These are phyloP conservation scores for Mythimna impura DNA, from an alignment of 2,888 invertebrate genomes.

Conservation along the genomic window DNA sequence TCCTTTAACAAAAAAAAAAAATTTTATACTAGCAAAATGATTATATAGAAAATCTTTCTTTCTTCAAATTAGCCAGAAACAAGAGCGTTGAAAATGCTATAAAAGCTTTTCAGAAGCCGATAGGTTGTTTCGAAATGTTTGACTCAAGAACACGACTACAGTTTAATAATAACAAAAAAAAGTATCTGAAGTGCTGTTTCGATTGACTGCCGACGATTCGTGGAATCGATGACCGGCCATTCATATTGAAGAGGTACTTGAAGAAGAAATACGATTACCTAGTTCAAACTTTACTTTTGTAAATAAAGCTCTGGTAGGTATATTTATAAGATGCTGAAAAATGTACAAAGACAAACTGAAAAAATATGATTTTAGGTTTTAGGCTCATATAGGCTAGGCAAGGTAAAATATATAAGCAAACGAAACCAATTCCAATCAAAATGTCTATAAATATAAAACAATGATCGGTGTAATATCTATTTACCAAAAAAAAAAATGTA, in stretches of 20 bases:
- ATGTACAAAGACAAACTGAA: background rate
- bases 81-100: background rate
- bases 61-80: background rate
- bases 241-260: slow-evolving; percentile 30
- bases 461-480: no score
- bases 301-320: slow-evolving; percentile 9
- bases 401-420: no score
- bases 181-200: slow-evolving; percentile 26
- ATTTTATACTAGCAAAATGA: background rate
- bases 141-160: background rate
- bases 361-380: background rate
- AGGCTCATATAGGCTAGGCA: no score
- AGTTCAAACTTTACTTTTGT: slow-evolving; percentile 44
- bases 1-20: no score
- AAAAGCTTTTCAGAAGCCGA: background rate
- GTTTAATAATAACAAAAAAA: slow-evolving; percentile 22
- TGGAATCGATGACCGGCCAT: slow-evolving; percentile 30
- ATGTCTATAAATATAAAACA: background rate
- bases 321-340: background rate
- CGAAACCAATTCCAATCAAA: background rate
- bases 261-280: slow-evolving; percentile 39
- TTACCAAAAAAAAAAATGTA: no score
- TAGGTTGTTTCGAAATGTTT: slow-evolving; percentile 13
- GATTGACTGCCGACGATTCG: slow-evolving; percentile 32
- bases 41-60: background rate